Evolutionary conservation across 2,888 invertebrate genomes (phyloP).

Genomic region (Caenorhabditis parvicauda): DNA sequence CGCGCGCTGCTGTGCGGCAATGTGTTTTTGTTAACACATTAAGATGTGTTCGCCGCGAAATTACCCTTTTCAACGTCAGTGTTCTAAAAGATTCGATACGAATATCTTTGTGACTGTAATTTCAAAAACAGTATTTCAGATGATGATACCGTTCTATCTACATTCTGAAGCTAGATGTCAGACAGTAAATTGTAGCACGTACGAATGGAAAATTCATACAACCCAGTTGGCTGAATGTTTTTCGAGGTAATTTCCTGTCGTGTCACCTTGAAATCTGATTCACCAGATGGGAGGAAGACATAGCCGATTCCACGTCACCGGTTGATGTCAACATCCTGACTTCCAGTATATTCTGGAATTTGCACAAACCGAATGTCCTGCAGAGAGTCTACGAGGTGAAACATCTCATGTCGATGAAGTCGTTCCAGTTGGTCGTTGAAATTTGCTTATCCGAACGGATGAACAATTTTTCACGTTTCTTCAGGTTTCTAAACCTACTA

Average conservation of each 20-base stretch:
- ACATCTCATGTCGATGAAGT: background rate
- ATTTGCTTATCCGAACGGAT: background rate
- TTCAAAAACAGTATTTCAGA: too few species aligned
- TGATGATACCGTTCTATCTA: conserved; percentile 38
- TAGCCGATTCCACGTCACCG: too few species aligned
- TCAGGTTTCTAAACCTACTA: background rate
- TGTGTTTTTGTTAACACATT: too few species aligned
- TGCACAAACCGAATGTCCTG: background rate
- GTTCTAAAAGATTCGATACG: too few species aligned
- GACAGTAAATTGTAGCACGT: conserved; percentile 12
- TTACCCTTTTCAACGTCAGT: too few species aligned
- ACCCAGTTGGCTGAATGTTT: conserved; percentile 43
- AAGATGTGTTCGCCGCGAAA: too few species aligned
- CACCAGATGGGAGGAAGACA: conserved; percentile 15
- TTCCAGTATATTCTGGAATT: background rate
- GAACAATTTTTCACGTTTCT: background rate
- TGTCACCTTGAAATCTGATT: background rate
- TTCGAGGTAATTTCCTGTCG: conserved; percentile 13
- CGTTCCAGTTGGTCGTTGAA: background rate
- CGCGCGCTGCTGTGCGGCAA: too few species aligned
- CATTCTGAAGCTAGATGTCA: conserved; percentile 26
- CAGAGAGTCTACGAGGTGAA: background rate
- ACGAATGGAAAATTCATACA: conserved; percentile 34
- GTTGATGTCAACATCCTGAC: background rate
- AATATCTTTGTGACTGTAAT: too few species aligned